These are phyloP conservation scores for Rhinoraja longicauda DNA, from an alignment of 2,797 vertebrate species.

Conservation along the genomic window DNA sequence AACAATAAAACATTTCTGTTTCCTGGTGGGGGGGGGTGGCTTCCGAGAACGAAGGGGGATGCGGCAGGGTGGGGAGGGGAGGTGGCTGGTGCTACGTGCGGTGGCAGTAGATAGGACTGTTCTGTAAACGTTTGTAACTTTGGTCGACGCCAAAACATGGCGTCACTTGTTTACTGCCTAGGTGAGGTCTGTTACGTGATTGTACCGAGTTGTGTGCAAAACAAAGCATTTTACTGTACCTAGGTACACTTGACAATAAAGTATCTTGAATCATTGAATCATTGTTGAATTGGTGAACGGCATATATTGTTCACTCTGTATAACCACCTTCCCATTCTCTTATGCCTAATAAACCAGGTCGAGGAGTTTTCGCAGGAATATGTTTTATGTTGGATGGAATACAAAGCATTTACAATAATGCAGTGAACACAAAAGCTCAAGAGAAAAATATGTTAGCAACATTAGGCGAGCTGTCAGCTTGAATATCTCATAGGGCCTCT, in stretches of 20 bases:
- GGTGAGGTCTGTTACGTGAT: no score
- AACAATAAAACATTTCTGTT: background rate
- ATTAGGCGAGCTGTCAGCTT: background rate
- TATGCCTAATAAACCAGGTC: background rate
- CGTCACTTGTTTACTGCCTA: no score
- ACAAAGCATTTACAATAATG: background rate
- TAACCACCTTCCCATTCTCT: background rate
- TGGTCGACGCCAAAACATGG: no score
- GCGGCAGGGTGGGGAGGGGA: no score
- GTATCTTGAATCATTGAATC: no score
- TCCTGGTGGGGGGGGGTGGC: background rate
- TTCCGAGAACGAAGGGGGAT: background rate
- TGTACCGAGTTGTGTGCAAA: no score
- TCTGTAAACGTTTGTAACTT: no score
- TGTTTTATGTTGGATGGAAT: background rate
- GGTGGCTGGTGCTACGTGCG: no score
- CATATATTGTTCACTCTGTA: background rate
- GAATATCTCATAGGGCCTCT: background rate
- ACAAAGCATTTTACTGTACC: no score
- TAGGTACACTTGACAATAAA: no score
- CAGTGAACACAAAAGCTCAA: background rate
- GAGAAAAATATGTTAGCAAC: background rate
- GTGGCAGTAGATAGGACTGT: no score
- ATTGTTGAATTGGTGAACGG: background rate
- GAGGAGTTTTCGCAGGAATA: background rate